These are phyloP conservation scores for Haliclona indistincta DNA, from an alignment of 37 sponge, comb jelly and placozoan species.

Conservation along the genomic window DNA sequence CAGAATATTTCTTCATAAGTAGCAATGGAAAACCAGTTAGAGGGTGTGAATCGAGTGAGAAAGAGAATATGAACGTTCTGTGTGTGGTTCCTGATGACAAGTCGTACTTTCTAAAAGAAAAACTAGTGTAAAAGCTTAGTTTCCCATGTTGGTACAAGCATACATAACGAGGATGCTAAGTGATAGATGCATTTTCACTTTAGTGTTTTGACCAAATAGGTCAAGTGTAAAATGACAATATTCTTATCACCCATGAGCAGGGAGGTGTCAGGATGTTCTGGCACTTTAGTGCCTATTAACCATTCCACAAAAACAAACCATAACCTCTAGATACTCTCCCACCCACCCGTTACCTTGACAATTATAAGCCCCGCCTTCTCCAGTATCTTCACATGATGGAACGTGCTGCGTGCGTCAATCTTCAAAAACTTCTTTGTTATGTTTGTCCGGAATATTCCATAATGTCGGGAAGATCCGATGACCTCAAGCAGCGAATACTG, in stretches of 20 bases:
- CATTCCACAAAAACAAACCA: no score
- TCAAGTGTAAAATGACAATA: no score
- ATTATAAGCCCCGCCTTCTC: neutral
- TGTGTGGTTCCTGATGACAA: no score
- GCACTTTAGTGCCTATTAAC: no score
- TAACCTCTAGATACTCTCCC: neutral
- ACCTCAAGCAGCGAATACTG: conserved; percentile 63
- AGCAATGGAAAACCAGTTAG: neutral
- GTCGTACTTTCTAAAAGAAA: no score
- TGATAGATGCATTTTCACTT: no score
- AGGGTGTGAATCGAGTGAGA: conserved; percentile 18
- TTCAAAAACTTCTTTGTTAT: conserved; percentile 35
- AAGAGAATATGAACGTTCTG: conserved; percentile 6
- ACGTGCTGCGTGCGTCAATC: conserved; percentile 68
- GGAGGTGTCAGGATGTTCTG: no score
- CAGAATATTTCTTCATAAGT: neutral
- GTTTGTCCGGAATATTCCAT: conserved; percentile 40
- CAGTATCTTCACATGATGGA: conserved; percentile 35
- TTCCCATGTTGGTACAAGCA: no score
- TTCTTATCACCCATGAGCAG: no score
- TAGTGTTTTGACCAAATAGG: no score
- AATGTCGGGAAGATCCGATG: conserved; percentile 29
- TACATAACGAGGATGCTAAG: no score
- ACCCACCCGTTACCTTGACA: conserved; percentile 18
- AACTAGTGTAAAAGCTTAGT: no score